These are phyloP conservation scores for Odontophorus gujanensis DNA, from an alignment of 2,113 vertebrate species.

Conservation along the genomic window DNA sequence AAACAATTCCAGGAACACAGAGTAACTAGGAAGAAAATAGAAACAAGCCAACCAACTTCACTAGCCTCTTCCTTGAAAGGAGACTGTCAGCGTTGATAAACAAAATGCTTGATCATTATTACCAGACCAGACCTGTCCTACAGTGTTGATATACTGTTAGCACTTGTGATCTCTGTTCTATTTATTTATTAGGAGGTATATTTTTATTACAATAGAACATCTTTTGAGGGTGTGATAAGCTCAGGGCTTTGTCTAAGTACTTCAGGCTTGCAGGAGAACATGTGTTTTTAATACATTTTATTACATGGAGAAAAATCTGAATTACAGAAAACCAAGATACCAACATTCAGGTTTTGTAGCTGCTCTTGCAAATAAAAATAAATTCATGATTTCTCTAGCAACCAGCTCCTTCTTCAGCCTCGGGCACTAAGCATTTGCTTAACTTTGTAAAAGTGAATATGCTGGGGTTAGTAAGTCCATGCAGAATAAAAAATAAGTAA, in stretches of 20 bases:
- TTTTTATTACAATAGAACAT: background rate
- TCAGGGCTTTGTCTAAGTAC: background rate
- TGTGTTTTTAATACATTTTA: rapidly evolving
- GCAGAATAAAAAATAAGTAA: background rate
- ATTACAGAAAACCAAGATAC: background rate
- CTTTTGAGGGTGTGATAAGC: background rate
- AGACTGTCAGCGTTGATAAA: background rate
- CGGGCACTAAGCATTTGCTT: background rate
- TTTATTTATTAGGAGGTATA: background rate
- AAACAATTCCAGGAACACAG: background rate
- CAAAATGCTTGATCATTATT: background rate
- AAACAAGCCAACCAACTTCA: background rate
- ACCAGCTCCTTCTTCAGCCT: background rate
- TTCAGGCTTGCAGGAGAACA: background rate
- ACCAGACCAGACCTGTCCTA: background rate
- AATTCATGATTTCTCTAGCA: background rate
- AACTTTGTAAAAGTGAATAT: background rate
- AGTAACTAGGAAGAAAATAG: background rate
- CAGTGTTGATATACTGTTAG: background rate
- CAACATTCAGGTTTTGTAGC: background rate
- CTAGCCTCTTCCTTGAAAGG: background rate
- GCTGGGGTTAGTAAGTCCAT: background rate
- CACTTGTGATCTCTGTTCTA: background rate
- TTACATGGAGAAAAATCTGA: background rate
- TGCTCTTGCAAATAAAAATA: background rate